Percentiles rank a stretch among this genome's conserved stretches.
phyloP scores from a whole-genome alignment of 2,113 vertebrate genomes.

The Megaceryle maxima region DNA sequence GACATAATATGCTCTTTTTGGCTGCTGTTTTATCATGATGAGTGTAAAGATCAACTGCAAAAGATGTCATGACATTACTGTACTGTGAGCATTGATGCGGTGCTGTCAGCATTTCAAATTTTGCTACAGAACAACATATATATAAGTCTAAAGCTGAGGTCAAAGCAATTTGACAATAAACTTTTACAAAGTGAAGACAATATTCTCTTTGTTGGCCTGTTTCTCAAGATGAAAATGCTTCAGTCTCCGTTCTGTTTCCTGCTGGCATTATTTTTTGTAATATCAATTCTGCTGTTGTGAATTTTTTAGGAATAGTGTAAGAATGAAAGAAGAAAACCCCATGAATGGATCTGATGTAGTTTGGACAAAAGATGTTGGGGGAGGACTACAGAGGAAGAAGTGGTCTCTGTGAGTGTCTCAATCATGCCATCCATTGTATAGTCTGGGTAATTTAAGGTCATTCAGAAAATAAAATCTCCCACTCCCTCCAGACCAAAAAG shows the following conservation, averaged over 20 bases:
- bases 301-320: slow-evolving; percentile 73
- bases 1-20: not conserved
- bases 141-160: slow-evolving; percentile 64
- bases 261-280: slow-evolving; percentile 58
- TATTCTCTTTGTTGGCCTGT: slow-evolving; percentile 68
- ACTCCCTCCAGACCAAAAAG: not conserved
- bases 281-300: slow-evolving; percentile 78
- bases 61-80: slow-evolving; percentile 23
- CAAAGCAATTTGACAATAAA: slow-evolving; percentile 73
- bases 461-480: not conserved
- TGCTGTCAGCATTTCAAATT: slow-evolving; percentile 49
- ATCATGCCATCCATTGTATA: not conserved
- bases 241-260: slow-evolving; percentile 64
- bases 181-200: slow-evolving; percentile 71
- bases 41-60: not conserved
- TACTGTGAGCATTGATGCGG: not conserved
- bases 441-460: slow-evolving; percentile 60
- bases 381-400: slow-evolving; percentile 53
- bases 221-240: slow-evolving; percentile 50
- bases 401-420: slow-evolving; percentile 34
- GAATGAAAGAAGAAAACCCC: slow-evolving; percentile 66
- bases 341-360: slow-evolving; percentile 73
- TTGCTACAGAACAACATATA: slow-evolving; percentile 62
- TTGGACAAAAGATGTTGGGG: slow-evolving; percentile 68
- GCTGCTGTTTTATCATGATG: slow-evolving; percentile 21